Base-by-base conservation (phyloP, 2,797 vertebrate genomes). In the Poeciliopsis paucimaculata region DNA sequence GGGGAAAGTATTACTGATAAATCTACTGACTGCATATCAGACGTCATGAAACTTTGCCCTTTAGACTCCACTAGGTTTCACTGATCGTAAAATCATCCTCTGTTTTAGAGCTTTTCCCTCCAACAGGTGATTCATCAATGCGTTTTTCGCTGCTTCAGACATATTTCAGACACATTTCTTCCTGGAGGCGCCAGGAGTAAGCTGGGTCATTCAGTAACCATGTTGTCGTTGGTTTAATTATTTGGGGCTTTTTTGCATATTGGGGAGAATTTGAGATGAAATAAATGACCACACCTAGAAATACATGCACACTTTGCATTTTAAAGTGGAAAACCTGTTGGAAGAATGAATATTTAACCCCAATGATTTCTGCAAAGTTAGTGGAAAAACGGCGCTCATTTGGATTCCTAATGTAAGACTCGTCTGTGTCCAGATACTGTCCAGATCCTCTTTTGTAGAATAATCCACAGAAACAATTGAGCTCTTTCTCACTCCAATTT, bases 31-130 rank as follows among this genome's bases (percentile, higher is more conserved):
- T 53, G 46, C 20, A 41, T 45, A 72, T 57, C 31, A 60, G 45
- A 71, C 36, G 34, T 20, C 4, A 11, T 47, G 39, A 77, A 55
- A 53, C n/a, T 31, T 70, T 55, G 9, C 55, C 47, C 39, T n/a
- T 70, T 46, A 77, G 34, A 72, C 73, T 76, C 28, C 15, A 34
- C 18, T 15, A 47, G 13, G 34, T 70, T 79, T 26, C 23, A n/a
- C 5, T 78, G 39, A 72, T 60, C 28, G 28, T 57, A 36, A 72
- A 18, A 72, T 72, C 4, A 51, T 12, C 1, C 41, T 53, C 34
- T 7, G 9, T 66, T 60, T 41, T 60, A 39, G 43, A 64, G 18
- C 31, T 36, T 26, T 31, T 26, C 5, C 34, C 13, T 60, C 28
- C 20, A 39, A 47, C 18, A 39, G 39, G 28, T 28, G 18, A 51